phyloP scores from a whole-genome alignment of 2,888 invertebrate genomes.

The Nymphalis urticae region DNA sequence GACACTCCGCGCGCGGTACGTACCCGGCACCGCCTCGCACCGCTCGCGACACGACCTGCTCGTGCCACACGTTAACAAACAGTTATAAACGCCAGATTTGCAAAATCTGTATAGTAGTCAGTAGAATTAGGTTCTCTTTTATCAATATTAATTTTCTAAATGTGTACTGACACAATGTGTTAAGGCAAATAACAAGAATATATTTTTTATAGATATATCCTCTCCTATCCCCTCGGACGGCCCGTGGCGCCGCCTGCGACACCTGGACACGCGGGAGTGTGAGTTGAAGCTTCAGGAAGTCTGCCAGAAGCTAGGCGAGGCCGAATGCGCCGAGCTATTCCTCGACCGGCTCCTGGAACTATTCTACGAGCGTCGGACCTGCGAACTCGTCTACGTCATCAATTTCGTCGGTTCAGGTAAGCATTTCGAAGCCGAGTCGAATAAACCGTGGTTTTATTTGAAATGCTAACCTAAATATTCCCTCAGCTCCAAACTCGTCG shows the following conservation, averaged over 20 bases:
- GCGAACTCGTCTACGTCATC: conserved; percentile 83
- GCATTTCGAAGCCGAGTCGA: conserved; percentile 17
- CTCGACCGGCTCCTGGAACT: conserved; percentile 84
- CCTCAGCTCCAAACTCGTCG: conserved; percentile 53
- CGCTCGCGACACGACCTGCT: background rate
- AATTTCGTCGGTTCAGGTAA: conserved; percentile 80
- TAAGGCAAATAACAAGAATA: background rate
- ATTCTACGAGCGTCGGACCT: conserved; percentile 72
- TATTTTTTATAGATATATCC: conserved; percentile 23
- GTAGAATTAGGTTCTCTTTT: too few species aligned
- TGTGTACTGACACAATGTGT: too few species aligned
- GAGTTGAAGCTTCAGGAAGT: conserved; percentile 77
- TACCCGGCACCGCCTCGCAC: background rate
- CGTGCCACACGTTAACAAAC: background rate
- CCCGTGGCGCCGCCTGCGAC: conserved; percentile 85
- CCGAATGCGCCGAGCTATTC: conserved; percentile 79
- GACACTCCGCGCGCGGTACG: background rate
- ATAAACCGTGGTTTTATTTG: too few species aligned
- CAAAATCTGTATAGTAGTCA: too few species aligned
- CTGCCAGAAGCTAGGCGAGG: conserved; percentile 79
- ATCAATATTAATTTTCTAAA: too few species aligned
- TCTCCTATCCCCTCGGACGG: conserved; percentile 45
- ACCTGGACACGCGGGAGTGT: conserved; percentile 76
- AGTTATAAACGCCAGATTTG: too few species aligned
- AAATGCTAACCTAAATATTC: too few species aligned